Percentiles rank a stretch among this genome's conserved stretches.
phyloP scores from a whole-genome alignment of 1,140 invertebrate species.

The Ceratosolen solmsi region DNA sequence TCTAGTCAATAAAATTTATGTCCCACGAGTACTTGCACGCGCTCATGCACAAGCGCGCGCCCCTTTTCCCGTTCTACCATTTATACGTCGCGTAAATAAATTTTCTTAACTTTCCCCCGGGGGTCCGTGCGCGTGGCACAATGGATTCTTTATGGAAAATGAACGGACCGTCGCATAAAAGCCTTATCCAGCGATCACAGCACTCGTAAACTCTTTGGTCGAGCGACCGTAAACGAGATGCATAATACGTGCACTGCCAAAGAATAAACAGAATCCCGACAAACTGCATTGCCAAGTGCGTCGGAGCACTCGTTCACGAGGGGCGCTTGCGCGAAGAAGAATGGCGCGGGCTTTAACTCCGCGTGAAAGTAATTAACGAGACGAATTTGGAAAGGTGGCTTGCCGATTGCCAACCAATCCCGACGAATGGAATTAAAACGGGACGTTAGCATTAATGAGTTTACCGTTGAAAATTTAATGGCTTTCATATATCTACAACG shows the following conservation, averaged over 20 bases:
- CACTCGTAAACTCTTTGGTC: slow-evolving; percentile 10
- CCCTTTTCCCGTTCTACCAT: not conserved
- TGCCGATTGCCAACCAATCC: too few relatives aligned
- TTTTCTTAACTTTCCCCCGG: not conserved
- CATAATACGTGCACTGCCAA: not conserved
- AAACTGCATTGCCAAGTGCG: not conserved
- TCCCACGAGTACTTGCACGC: not conserved
- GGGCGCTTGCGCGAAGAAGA: not conserved
- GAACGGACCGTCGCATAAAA: not conserved
- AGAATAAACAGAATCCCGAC: not conserved
- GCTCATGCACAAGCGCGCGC: not conserved
- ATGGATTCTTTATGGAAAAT: slow-evolving; percentile 37
- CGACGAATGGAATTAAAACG: too few relatives aligned
- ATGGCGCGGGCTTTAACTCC: not conserved
- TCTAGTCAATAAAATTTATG: slow-evolving; percentile 27
- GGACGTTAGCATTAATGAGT: too few relatives aligned
- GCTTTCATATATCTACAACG: too few relatives aligned
- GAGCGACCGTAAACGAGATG: slow-evolving; percentile 1
- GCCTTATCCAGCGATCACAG: not conserved
- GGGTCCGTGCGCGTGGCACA: not conserved
- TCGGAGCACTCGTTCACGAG: not conserved
- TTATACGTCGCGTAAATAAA: slow-evolving; percentile 2
- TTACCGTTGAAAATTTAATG: too few relatives aligned
- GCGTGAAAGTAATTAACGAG: not conserved
- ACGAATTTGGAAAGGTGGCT: too few relatives aligned